A percentile compares a stretch with the other conserved stretches of the same genome.
These are phyloP conservation scores for Actinernus sp. DNA, from an alignment of 92 coral and sea anemone species.

Conservation along the genomic window DNA sequence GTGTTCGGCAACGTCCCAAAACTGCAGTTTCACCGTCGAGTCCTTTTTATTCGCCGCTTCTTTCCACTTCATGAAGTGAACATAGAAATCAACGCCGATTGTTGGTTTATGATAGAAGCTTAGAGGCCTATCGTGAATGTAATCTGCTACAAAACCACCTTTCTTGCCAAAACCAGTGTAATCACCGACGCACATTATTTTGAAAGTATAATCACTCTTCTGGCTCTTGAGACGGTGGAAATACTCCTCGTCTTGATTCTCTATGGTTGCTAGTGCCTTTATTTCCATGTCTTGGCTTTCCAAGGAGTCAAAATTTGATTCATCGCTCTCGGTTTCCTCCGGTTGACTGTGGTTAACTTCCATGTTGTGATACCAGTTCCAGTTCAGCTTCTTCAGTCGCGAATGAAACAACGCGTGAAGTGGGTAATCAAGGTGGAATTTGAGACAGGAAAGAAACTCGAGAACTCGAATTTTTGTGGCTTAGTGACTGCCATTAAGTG, in stretches of 20 bases:
- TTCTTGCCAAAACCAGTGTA: constrained; percentile 92
- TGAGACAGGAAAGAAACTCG: no score
- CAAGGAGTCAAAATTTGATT: background rate
- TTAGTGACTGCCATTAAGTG: no score
- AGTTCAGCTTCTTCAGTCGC: no score
- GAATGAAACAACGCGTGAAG: no score
- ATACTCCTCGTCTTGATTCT: constrained; percentile 73
- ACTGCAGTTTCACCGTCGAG: constrained; percentile 76
- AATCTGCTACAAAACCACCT: constrained; percentile 87
- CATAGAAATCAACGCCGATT: constrained; percentile 87
- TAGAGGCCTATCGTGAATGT: constrained; percentile 80
- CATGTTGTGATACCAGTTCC: constrained; percentile 9
- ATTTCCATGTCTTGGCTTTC: constrained; percentile 23
- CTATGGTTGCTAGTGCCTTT: constrained; percentile 53
- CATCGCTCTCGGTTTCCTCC: constrained; percentile 10
- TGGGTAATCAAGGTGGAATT: no score
- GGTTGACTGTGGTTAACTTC: constrained; percentile 3
- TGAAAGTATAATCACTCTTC: constrained; percentile 84
- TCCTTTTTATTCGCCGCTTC: constrained; percentile 58
- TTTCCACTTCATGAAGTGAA: constrained; percentile 77
- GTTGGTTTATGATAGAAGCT: constrained; percentile 93
- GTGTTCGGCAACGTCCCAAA: constrained; percentile 95
- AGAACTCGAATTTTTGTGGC: no score
- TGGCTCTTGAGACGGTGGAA: constrained; percentile 76
- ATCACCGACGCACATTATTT: constrained; percentile 90